A percentile compares a stretch with the other conserved stretches of the same genome.
These are phyloP conservation scores for Drosophila dives DNA, from an alignment of 2,888 invertebrate genomes.

Conservation along the genomic window DNA sequence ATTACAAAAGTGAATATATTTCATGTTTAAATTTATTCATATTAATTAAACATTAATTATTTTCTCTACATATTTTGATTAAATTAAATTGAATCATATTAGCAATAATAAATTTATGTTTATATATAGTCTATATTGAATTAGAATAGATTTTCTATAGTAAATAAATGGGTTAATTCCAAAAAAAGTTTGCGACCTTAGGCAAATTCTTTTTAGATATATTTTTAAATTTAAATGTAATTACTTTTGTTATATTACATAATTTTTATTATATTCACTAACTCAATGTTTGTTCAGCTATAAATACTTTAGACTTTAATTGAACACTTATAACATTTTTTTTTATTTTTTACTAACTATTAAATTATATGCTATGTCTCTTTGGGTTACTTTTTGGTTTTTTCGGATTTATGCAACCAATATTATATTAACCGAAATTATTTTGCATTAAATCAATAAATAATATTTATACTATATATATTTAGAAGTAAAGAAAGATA, in stretches of 20 bases:
- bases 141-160: neutral
- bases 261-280: neutral
- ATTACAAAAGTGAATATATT: neutral
- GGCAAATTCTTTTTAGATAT: neutral
- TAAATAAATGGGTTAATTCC: neutral
- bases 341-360: neutral
- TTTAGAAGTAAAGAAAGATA: neutral
- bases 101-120: neutral
- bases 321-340: neutral
- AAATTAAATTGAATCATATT: neutral
- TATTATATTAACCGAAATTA: neutral
- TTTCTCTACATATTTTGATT: neutral
- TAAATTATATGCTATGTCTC: neutral
- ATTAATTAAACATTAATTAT: neutral
- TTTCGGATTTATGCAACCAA: rapidly evolving
- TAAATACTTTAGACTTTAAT: neutral
- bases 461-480: neutral
- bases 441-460: neutral
- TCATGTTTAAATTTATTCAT: neutral
- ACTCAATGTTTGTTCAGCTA: neutral
- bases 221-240: neutral
- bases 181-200: neutral
- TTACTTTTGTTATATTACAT: neutral
- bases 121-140: neutral
- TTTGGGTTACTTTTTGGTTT: neutral